Evolutionary conservation across 2,797 vertebrate species (phyloP), one percentile per base, ranked within the genome.

Genomic region (Epinephelus awoara): DNA sequence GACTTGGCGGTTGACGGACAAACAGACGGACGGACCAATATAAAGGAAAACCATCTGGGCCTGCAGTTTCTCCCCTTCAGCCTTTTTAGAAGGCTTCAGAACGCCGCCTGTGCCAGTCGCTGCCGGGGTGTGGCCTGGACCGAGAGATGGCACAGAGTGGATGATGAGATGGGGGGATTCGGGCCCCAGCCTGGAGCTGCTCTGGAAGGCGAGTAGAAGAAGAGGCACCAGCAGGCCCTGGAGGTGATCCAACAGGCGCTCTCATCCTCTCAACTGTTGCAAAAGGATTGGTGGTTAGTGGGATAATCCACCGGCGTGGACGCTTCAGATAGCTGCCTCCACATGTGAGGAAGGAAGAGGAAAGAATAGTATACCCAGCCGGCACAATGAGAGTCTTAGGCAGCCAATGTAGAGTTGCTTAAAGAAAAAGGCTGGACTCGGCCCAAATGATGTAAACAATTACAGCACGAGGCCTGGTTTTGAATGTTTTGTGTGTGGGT

Each of bases 211-310:
- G 71, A 82, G 84, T 18, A 74, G 71, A 90, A 87, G 91, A 82
- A 77, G 82, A 87, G 77, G 80, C 86, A 77, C 79, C 63, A 88
- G 88, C 85, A 85, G 84, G 83, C 57, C 70, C 83, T 95, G 92
- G 94, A 94, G 80, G 67, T 38, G 85, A 87, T 92, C 93, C 95
- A 96, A 85, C 81, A 84, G 78, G 78, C 88, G 77, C 89, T 90
- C 94, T 95, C 91, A 93, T 95, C 92, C 89, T 91, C 85, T 94
- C 91, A 92, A 94, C 92, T 94, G 90, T 94, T 95, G 91, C 86
- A 70, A 95, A 94, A 90, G 88, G 94, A 94, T 92, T 95, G 91
- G 85, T 93, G 91, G 89, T 92, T 92, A 91, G 92, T 83, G 84
- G 93, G 89, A 91, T 94, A 94, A 95, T 95, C 91, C 92, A 87